Conservation (phyloP, 2,113 vertebrate species). For the Channa argus region DNA sequence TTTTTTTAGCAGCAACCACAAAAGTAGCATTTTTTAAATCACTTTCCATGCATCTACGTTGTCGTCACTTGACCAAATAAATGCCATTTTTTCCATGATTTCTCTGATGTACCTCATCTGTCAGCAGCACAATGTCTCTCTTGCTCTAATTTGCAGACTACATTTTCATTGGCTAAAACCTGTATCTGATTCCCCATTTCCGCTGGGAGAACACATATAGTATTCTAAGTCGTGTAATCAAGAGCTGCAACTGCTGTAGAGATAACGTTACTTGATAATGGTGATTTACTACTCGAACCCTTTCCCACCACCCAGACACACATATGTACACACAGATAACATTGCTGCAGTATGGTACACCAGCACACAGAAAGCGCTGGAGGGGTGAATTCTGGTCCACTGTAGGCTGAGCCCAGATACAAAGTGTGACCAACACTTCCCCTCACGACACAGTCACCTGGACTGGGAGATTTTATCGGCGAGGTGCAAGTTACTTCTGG, state of each 20-base stretch:
- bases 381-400: conserved; percentile 77
- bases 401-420: conserved; percentile 37
- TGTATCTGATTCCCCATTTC: conserved; percentile 12
- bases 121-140: neutral
- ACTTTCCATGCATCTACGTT: neutral
- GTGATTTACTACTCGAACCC: no score
- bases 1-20: no score
- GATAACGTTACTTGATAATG: no score
- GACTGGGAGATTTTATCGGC: conserved; percentile 4
- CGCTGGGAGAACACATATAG: neutral
- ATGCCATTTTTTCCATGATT: neutral
- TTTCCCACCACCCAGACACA: conserved; percentile 45
- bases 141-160: no score
- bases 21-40: neutral
- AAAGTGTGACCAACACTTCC: conserved; percentile 74
- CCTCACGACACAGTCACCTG: neutral
- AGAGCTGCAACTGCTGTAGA: neutral
- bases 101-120: neutral
- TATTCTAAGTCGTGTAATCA: neutral
- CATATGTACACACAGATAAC: conserved; percentile 68
- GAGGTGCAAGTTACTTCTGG: neutral
- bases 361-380: conserved; percentile 68
- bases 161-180: neutral
- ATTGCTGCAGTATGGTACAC: conserved; percentile 42
- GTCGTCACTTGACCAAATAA: neutral